A percentile compares a stretch with the other conserved stretches of the same genome.
Conservation (phyloP, 1,140 invertebrate species). For the Cydia strobilella region DNA sequence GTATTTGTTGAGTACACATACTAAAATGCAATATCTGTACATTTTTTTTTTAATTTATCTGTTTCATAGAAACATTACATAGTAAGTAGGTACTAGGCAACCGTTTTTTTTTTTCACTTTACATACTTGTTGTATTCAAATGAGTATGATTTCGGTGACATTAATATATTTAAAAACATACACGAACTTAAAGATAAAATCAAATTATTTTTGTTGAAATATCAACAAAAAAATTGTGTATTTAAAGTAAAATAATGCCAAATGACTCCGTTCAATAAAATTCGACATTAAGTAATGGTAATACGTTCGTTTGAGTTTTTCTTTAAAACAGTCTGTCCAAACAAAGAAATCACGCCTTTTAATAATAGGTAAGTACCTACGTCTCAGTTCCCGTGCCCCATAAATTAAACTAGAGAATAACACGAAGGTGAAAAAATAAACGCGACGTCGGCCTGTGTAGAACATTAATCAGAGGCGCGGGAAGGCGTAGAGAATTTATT, state of each 20-base stretch:
- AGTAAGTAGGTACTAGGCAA: no score
- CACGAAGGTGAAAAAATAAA: slow-evolving; percentile 67
- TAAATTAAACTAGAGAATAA: slow-evolving; percentile 74
- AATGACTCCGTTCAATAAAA: background rate
- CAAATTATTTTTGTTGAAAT: background rate
- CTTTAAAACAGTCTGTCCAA: slow-evolving; percentile 36
- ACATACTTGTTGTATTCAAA: background rate
- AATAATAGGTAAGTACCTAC: slow-evolving; percentile 34
- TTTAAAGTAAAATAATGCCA: background rate
- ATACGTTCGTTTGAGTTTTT: slow-evolving; percentile 17
- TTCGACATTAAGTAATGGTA: slow-evolving; percentile 15
- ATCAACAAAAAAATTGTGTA: background rate
- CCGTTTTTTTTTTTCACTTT: background rate
- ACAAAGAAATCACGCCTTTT: slow-evolving; percentile 48
- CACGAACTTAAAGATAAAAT: background rate
- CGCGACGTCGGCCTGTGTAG: slow-evolving; percentile 67
- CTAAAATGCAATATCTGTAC: background rate
- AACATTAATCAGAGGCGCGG: slow-evolving; percentile 77
- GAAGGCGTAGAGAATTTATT: slow-evolving; percentile 79
- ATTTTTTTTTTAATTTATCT: background rate
- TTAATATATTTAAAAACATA: background rate
- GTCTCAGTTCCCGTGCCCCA: slow-evolving; percentile 47
- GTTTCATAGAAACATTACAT: no score
- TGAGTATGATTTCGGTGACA: background rate
- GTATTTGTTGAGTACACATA: background rate